Base-by-base conservation (phyloP, 1,140 invertebrate species). In the Globodera rostochiensis region DNA sequence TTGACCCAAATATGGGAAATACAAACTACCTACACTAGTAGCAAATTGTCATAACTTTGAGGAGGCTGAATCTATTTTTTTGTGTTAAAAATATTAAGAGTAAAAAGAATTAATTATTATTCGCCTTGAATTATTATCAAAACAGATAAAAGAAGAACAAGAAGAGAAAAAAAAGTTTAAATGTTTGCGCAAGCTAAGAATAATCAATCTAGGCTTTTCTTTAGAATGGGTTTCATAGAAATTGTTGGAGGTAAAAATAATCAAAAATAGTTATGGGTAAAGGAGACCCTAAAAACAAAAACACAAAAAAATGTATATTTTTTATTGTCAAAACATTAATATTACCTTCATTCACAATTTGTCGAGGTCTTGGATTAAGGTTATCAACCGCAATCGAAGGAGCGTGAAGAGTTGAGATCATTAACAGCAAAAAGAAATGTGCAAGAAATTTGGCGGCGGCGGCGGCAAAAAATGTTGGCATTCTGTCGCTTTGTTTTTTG, bases 341-440 rank as follows among this genome's bases (percentile, higher is more conserved):
- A 73, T 82, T 60, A 83, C 82, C 73, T 73, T 83, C 82, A 75
- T 83, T 83, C 7, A 80, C 76, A 49, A 84, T 49, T 69, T 84
- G 81, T 46, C 67, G 75, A 46, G 82, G 83, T 69, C 49, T 83
- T 6, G 81, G 82, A 21, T 83, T 83, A 25, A 83, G 36, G 49
- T 83, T 84, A 50, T 84, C 82, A 36, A 82, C 57, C 21, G 80
- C 60, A 70, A 19, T 15, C 15, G 19, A 64, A 19, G 13, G 57
- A 15, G 19, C 15, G 19, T 19, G 57, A 19, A 64, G 19, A 64
- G 57, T 19, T n/a, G 57, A 64, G 57, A 64, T 64, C 57, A 64
- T 64, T 19, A 64, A 64, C 57, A 64, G 57, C 57, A 64, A 64
- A 64, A 64, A 64, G 5, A 64, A 19, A 19, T 64, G 57, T 64